A percentile compares a stretch with the other conserved stretches of the same genome.
Conservation (phyloP, 2,888 invertebrate species). For the Platycheirus albimanus region DNA sequence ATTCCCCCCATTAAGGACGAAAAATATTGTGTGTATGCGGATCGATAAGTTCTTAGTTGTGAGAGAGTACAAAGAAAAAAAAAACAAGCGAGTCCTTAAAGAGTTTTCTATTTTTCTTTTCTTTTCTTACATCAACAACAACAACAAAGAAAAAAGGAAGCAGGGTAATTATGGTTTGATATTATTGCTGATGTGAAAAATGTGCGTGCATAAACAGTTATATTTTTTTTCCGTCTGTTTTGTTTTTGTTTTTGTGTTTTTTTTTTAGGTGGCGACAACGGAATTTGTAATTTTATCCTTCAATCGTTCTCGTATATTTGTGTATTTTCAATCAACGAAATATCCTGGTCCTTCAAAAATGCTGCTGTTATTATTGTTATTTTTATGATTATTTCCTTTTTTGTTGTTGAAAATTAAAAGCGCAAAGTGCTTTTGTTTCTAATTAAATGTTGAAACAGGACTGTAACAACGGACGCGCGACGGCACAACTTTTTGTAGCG, state of each 20-base stretch:
- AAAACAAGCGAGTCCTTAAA: neutral
- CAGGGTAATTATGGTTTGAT: constrained; percentile 57
- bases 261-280: neutral
- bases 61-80: constrained; percentile 3
- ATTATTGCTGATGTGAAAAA: constrained; percentile 49
- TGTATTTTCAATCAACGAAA: constrained; percentile 39
- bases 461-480: no score
- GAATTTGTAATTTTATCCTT: neutral
- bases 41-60: constrained; percentile 54
- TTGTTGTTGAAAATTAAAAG: constrained; percentile 29
- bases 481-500: neutral
- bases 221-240: neutral
- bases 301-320: neutral
- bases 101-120: neutral
- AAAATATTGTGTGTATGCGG: neutral
- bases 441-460: neutral
- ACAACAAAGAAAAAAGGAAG: constrained; percentile 26
- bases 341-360: constrained; percentile 33
- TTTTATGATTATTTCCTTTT: constrained; percentile 19
- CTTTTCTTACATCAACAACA: neutral
- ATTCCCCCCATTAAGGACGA: neutral
- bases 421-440: constrained; percentile 32
- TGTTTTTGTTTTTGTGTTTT: neutral
- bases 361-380: no score
- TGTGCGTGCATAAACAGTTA: constrained; percentile 60